Conservation (phyloP, 2,113 vertebrate genomes). For the Chauna torquata region DNA sequence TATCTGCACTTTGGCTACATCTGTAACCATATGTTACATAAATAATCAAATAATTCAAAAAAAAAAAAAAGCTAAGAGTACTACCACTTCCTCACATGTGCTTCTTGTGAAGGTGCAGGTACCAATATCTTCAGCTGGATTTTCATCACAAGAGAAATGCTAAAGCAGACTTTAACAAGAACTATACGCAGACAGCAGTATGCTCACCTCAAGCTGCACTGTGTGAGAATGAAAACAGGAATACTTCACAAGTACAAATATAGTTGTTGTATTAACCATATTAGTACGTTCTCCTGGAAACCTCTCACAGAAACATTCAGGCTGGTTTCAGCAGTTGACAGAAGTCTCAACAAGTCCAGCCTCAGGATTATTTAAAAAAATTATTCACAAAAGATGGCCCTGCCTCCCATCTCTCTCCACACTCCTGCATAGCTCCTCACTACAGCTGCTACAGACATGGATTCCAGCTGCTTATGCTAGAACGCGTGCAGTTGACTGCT, state of each 20-base stretch:
- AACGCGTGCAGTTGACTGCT: background rate
- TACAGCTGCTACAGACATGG: background rate
- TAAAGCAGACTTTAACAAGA: background rate
- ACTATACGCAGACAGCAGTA: background rate
- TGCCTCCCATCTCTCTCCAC: background rate
- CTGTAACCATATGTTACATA: background rate
- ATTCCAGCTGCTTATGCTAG: background rate
- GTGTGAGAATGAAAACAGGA: background rate
- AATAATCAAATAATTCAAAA: background rate
- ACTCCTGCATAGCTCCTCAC: background rate
- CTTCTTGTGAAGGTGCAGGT: background rate
- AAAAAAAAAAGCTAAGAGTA: background rate
- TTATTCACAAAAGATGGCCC: background rate
- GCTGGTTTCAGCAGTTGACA: background rate
- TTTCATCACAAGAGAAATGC: background rate
- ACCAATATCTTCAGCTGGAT: background rate
- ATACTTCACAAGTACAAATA: background rate
- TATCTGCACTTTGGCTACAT: background rate
- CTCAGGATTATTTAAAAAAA: background rate
- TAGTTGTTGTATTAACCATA: background rate
- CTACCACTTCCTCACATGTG: background rate
- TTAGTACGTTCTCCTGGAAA: background rate
- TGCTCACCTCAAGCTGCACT: background rate
- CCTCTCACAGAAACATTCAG: background rate
- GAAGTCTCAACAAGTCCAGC: background rate